Percentiles rank a stretch among this genome's conserved stretches.
phyloP scores from a whole-genome alignment of 2,888 invertebrate genomes.

The Magallana nippona region DNA sequence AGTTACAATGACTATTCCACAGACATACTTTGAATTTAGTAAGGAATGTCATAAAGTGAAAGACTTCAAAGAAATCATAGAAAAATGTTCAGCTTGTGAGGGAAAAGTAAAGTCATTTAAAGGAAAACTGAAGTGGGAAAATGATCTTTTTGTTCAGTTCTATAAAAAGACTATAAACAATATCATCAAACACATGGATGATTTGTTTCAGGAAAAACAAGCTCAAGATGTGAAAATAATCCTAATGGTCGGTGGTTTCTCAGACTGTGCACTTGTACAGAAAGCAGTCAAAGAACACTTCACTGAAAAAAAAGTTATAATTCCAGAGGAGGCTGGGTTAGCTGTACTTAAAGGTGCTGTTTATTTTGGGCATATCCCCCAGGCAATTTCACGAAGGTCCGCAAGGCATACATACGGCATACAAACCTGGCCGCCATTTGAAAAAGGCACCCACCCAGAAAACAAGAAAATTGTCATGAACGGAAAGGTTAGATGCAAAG shows the following conservation, averaged over 20 bases:
- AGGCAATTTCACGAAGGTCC: constrained; percentile 46
- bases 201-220: constrained; percentile 25
- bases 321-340: constrained; percentile 53
- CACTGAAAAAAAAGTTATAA: constrained; percentile 30
- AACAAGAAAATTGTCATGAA: constrained; percentile 42
- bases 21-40: background rate
- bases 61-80: background rate
- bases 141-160: background rate
- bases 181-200: constrained; percentile 31
- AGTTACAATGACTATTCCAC: constrained; percentile 36
- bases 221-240: constrained; percentile 29
- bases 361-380: constrained; percentile 51
- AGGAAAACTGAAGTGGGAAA: constrained; percentile 21
- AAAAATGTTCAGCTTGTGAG: background rate
- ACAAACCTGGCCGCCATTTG: constrained; percentile 42
- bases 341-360: constrained; percentile 54
- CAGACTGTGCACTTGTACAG: constrained; percentile 41
- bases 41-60: background rate
- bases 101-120: background rate
- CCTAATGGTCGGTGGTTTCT: constrained; percentile 42
- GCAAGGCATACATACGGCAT: constrained; percentile 52
- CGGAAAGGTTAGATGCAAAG: constrained; percentile 43
- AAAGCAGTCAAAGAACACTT: constrained; percentile 37
- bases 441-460: constrained; percentile 37
- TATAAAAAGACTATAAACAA: constrained; percentile 15